Conservation (phyloP, 2,888 invertebrate species). For the Thereva unica region DNA sequence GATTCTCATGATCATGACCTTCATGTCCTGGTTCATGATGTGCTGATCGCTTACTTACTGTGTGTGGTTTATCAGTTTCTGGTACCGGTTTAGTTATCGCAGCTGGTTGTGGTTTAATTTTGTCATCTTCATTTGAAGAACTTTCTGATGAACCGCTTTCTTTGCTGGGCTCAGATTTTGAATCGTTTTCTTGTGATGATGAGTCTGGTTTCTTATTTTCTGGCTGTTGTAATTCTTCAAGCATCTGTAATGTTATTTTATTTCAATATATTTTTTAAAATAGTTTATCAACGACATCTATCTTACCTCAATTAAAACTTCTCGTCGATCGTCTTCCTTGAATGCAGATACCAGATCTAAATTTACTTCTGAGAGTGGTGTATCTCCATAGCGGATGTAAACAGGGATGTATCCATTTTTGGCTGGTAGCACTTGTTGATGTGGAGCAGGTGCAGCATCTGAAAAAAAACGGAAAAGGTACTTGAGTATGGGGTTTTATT, state of each 20-base stretch:
- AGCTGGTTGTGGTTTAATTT: not conserved
- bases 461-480: not conserved
- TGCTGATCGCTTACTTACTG: not conserved
- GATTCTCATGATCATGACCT: not conserved
- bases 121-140: not conserved
- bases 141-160: not conserved
- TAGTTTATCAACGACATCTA: no score
- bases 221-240: no score
- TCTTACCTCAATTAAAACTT: constrained; percentile 40
- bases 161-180: not conserved
- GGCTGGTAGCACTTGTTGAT: constrained; percentile 69
- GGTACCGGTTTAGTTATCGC: not conserved
- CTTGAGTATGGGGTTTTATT: no score
- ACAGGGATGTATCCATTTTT: constrained; percentile 78
- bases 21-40: not conserved
- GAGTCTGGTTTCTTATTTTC: no score
- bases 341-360: constrained; percentile 75
- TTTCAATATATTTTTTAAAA: no score
- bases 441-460: constrained; percentile 64
- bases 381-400: constrained; percentile 77
- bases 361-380: constrained; percentile 75
- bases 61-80: not conserved
- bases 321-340: constrained; percentile 57
- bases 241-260: no score
- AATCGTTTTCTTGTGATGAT: no score